Conservation (phyloP, 2,113 vertebrate genomes). For the Hepsetus odoe region DNA sequence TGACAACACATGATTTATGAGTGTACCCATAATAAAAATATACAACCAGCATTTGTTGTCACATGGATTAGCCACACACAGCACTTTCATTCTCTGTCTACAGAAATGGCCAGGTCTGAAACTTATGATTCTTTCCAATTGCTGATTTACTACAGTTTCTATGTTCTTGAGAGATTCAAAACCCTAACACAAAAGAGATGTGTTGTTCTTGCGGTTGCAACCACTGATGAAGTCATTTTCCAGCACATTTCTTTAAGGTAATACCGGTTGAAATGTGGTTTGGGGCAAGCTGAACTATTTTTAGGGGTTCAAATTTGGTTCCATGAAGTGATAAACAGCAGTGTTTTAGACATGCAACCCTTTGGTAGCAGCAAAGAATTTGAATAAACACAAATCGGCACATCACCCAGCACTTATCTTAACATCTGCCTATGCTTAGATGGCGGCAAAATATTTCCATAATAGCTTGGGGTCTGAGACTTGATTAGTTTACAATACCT, state of each 20-base stretch:
- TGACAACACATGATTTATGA: conserved; percentile 27
- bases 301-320: background rate
- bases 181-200: too few species aligned
- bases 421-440: conserved; percentile 35
- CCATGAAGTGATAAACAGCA: conserved; percentile 24
- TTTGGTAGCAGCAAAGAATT: background rate
- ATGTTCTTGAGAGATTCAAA: too few species aligned
- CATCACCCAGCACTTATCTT: background rate
- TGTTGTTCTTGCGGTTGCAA: background rate
- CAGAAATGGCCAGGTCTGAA: background rate
- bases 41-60: background rate
- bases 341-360: background rate
- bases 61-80: background rate
- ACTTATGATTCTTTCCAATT: too few species aligned
- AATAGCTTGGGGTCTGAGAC: conserved; percentile 1
- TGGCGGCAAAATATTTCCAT: conserved; percentile 19
- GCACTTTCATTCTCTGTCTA: background rate
- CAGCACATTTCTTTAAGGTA: background rate
- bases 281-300: background rate
- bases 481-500: conserved; percentile 27
- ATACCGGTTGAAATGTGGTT: background rate
- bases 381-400: conserved; percentile 4
- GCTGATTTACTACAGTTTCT: too few species aligned
- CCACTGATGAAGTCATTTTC: background rate
- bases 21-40: background rate